Evolutionary conservation across 2,888 invertebrate species (phyloP), one percentile per base, ranked within the genome.

Genomic region (Masnerella sp.): DNA sequence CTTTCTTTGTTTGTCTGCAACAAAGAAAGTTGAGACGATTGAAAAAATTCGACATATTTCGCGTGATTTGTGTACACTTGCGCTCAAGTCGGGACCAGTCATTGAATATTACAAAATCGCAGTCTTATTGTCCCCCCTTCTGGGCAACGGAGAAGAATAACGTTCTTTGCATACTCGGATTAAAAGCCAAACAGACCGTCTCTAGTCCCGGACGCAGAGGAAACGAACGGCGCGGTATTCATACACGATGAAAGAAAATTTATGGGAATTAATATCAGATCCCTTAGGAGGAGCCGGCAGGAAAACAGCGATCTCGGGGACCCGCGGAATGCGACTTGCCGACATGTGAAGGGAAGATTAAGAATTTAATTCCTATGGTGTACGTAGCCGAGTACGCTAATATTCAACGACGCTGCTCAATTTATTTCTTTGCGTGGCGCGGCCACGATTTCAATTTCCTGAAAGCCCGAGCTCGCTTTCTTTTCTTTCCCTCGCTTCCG

Each of bases 211-310:
- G 51, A 51, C 25, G 65, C 61, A 56, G 62, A 56, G 68, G 52
- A 43, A 70, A 72, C 49, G 65, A 36, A 59, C 28, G 47, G 49
- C 62, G 51, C 59, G 59, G 79, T 80, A 83, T 82, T 77, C 80
- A 80, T 81, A 78, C 78, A 78, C 81, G 81, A 82, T 87, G 84
- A 86, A 87, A 86, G 87, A 82, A 87, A 87, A 87, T 87, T 87
- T 87, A 87, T 87, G 87, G 86, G 87, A 87, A 87, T 87, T 87
- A 87, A 87, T 87, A 87, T 87, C 82, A 84, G 86, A 82, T 85
- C 84, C 85, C 84, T 65, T 73, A 83, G 79, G 82, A 76, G 61
- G 74, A 64, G 69, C 49, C 49, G 62, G 32, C 68, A 71, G 75
- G 69, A 65, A 62, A 75, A 73, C 49, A 70, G 69, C 68, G 73